Percentiles rank a stretch among this genome's conserved stretches.
phyloP scores from a whole-genome alignment of 2,113 vertebrate species.

The Tamias sibiricus region DNA sequence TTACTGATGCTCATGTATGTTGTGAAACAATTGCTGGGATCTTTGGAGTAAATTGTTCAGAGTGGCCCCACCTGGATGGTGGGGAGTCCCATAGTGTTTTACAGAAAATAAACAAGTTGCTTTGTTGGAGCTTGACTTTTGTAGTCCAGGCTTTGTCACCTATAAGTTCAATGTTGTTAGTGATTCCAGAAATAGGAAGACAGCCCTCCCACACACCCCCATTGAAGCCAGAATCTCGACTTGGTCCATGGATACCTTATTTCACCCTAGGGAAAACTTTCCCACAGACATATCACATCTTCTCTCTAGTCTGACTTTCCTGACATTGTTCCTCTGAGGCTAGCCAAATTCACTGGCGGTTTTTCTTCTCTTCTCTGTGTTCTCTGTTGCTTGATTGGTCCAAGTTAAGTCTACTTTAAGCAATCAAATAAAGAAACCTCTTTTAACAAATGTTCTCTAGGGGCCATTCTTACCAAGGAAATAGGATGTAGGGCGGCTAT shows the following conservation, averaged over 20 bases:
- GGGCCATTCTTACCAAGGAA: conserved; percentile 2
- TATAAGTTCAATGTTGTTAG: neutral
- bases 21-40: neutral
- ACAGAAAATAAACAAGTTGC: neutral
- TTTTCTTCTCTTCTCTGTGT: neutral
- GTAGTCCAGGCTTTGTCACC: conserved; percentile 10
- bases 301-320: neutral
- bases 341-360: neutral
- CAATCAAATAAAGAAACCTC: conserved; percentile 2
- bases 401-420: neutral
- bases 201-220: neutral
- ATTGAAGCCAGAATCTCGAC: neutral
- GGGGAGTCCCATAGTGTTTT: neutral
- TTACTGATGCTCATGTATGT: neutral
- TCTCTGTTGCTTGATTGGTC: neutral
- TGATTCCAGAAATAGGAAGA: neutral
- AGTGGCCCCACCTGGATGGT: neutral
- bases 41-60: neutral
- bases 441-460: conserved; percentile 8
- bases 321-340: neutral
- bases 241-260: neutral
- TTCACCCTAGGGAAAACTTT: neutral
- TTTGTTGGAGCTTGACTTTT: conserved; percentile 16
- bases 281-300: neutral
- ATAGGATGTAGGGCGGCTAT: neutral